A percentile compares a stretch with the other conserved stretches of the same genome.
Evolutionary conservation across 2,113 vertebrate species (phyloP).

Genomic region (Lota lota): DNA sequence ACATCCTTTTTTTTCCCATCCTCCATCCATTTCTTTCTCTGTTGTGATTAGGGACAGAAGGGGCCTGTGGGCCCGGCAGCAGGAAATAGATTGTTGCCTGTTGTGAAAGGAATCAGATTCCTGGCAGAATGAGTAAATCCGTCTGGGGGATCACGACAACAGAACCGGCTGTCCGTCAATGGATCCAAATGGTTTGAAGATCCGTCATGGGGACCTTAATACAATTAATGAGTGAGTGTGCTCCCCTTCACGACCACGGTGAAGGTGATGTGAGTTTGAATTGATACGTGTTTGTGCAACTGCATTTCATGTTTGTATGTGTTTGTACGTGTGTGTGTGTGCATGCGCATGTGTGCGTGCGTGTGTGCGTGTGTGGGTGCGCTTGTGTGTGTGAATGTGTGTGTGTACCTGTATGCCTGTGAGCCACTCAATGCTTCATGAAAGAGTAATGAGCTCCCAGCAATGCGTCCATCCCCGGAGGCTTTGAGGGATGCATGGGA

Average conservation of each 20-base stretch:
- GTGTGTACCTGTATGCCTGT: too few relatives aligned
- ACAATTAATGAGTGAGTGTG: constrained; percentile 24
- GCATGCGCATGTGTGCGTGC: neutral
- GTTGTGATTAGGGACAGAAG: too few relatives aligned
- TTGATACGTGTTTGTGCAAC: too few relatives aligned
- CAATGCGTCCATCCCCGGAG: constrained; percentile 45
- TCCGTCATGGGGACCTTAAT: constrained; percentile 54
- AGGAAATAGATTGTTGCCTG: constrained; percentile 42
- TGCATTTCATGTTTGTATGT: neutral
- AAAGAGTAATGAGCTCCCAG: constrained; percentile 58
- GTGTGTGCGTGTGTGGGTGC: too few relatives aligned
- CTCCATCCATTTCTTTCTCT: too few relatives aligned
- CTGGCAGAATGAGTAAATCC: constrained; percentile 40
- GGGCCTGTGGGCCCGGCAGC: constrained; percentile 14
- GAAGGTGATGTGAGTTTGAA: neutral
- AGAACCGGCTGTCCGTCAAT: constrained; percentile 54
- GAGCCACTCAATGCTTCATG: constrained; percentile 18
- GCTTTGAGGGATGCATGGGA: constrained; percentile 23
- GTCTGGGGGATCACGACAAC: constrained; percentile 25
- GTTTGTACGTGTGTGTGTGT: neutral
- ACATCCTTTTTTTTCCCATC: constrained; percentile 19
- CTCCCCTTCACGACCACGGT: neutral
- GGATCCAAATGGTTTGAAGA: constrained; percentile 21
- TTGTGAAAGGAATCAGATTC: constrained; percentile 28
- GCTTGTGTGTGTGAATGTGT: constrained; percentile 7